A percentile compares a stretch with the other conserved stretches of the same genome.
Evolutionary conservation across 2,888 invertebrate genomes (phyloP).

Genomic region (Rhamnusium bicolor): DNA sequence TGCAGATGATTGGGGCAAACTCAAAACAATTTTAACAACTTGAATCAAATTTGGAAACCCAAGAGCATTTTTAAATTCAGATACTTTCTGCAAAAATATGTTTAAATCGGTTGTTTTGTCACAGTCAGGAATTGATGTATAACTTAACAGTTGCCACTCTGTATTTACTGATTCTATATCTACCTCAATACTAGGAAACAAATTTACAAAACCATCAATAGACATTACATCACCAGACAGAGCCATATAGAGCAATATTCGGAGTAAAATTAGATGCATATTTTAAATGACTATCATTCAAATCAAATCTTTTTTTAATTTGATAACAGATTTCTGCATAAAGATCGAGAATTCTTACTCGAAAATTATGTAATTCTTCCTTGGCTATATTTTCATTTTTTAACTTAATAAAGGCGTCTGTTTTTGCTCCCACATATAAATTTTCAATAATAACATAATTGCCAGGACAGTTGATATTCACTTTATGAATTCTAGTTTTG

Average conservation of each 20-base stretch:
- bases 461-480: conserved; percentile 10
- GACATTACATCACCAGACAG: conserved; percentile 19
- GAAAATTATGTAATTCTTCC: conserved; percentile 20
- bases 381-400: conserved; percentile 11
- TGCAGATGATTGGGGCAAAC: no score
- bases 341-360: conserved; percentile 1
- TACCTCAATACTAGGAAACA: conserved; percentile 10
- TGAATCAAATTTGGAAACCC: no score
- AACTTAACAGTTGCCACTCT: conserved; percentile 25
- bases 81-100: no score
- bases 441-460: conserved; percentile 19
- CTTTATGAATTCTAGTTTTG: neutral
- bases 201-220: conserved; percentile 18
- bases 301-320: conserved; percentile 16
- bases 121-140: no score
- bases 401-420: conserved; percentile 17
- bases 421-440: conserved; percentile 27
- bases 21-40: no score
- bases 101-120: no score
- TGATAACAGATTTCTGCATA: conserved; percentile 1
- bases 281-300: conserved; percentile 12
- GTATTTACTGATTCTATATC: conserved; percentile 31
- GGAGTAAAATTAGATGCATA: conserved; percentile 28
- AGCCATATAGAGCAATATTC: conserved; percentile 2
- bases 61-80: no score